Conservation (phyloP, 2,888 invertebrate species). For the Apodemia duryi region DNA sequence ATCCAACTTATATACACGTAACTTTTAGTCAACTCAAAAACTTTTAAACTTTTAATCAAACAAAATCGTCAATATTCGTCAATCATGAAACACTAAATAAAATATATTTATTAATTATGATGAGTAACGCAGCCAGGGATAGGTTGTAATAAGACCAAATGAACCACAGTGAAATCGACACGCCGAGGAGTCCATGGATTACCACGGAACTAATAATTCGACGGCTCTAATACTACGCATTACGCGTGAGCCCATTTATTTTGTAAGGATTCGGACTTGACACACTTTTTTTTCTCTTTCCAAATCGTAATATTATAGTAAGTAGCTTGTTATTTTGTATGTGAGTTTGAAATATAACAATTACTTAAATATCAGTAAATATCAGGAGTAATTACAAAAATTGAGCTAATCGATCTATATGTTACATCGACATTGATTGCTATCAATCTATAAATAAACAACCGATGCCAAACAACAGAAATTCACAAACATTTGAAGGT, state of each 20-base stretch:
- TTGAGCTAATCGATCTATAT: too few relatives aligned
- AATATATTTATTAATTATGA: neutral
- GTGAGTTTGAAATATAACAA: too few relatives aligned
- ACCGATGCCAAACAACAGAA: too few relatives aligned
- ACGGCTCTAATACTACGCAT: slow-evolving; percentile 11
- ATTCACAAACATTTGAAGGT: too few relatives aligned
- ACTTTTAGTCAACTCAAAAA: too few relatives aligned
- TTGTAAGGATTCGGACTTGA: slow-evolving; percentile 14
- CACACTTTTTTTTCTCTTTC: neutral
- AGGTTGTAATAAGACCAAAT: neutral
- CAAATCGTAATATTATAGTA: slow-evolving; percentile 1
- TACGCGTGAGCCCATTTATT: slow-evolving; percentile 9
- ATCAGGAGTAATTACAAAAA: too few relatives aligned
- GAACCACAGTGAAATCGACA: slow-evolving; percentile 7
- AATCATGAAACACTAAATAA: neutral
- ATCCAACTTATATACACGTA: neutral
- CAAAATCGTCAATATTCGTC: too few relatives aligned
- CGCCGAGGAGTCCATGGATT: neutral
- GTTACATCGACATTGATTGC: too few relatives aligned
- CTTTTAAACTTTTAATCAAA: too few relatives aligned
- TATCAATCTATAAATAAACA: too few relatives aligned
- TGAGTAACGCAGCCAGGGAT: neutral
- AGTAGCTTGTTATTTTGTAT: neutral
- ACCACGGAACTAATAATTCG: slow-evolving; percentile 14
- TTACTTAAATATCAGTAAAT: too few relatives aligned